phyloP scores from a whole-genome alignment of 2,797 vertebrate genomes.

The Scleropages formosus region DNA sequence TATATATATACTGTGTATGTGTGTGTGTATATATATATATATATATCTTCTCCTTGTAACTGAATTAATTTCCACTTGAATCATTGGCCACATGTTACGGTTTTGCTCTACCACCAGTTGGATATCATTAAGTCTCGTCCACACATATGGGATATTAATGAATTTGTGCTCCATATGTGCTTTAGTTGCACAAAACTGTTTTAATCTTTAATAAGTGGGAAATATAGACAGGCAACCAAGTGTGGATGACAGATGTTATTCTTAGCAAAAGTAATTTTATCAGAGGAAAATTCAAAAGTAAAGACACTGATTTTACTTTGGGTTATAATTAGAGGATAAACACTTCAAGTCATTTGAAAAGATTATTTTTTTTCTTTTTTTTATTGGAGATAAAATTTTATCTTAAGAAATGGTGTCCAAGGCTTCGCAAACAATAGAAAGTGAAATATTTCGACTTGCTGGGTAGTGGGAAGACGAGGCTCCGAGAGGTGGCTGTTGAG shows the following conservation, averaged over 20 bases:
- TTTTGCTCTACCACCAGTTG: background rate
- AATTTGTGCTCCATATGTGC: slow-evolving; percentile 5
- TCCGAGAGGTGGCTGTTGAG: slow-evolving; percentile 39
- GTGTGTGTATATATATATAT: slow-evolving; percentile 1
- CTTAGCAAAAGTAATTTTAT: slow-evolving; percentile 12
- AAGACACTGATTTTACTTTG: slow-evolving; percentile 12
- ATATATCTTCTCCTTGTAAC: background rate
- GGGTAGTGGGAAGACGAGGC: slow-evolving; percentile 36
- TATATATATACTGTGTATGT: background rate
- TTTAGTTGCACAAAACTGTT: slow-evolving; percentile 5
- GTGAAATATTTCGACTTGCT: background rate
- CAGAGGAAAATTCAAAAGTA: background rate
- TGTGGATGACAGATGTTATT: background rate
- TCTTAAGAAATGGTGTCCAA: background rate
- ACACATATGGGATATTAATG: background rate
- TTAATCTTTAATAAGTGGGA: slow-evolving; percentile 17
- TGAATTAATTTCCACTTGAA: no score
- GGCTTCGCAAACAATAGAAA: background rate
- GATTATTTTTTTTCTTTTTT: background rate
- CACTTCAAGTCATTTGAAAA: slow-evolving; percentile 7
- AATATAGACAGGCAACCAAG: slow-evolving; percentile 12
- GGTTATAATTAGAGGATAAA: slow-evolving; percentile 27
- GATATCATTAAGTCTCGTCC: background rate
- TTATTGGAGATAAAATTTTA: background rate
- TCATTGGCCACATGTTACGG: background rate